These are phyloP conservation scores for Antechinus flavipes DNA, from an alignment of 2,113 vertebrate genomes.

Conservation along the genomic window DNA sequence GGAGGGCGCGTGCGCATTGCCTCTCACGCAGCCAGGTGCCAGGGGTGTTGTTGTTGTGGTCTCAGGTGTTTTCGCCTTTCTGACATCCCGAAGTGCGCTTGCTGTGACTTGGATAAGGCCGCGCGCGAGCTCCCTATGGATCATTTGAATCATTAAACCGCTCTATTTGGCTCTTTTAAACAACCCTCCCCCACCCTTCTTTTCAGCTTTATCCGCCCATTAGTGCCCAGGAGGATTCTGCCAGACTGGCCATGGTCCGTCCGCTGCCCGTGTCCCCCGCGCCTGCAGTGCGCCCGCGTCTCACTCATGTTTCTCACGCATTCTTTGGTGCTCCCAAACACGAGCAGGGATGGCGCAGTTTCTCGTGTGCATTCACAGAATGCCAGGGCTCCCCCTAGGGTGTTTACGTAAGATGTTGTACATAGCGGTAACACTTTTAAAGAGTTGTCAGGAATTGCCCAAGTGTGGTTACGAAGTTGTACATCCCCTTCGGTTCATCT, in stretches of 20 bases:
- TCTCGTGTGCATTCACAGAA: neutral
- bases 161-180: too few species aligned
- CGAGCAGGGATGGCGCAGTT: neutral
- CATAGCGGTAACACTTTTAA: neutral
- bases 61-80: neutral
- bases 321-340: neutral
- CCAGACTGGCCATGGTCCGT: neutral
- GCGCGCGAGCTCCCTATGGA: too few species aligned
- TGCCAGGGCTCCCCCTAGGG: too few species aligned
- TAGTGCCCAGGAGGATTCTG: neutral
- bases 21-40: neutral
- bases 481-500: neutral
- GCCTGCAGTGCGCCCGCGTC: too few species aligned
- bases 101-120: too few species aligned
- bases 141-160: too few species aligned
- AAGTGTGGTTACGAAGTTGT: neutral
- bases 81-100: accelerated
- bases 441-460: neutral
- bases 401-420: neutral
- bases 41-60: neutral
- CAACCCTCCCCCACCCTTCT: neutral
- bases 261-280: too few species aligned
- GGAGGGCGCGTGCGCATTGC: accelerated
- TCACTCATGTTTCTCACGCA: neutral
- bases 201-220: neutral